Evolutionary conservation across 37 sponge, comb jelly and placozoan genomes (phyloP), one percentile per base, ranked within the genome.

Genomic region (Cladorhizidae sp.): DNA sequence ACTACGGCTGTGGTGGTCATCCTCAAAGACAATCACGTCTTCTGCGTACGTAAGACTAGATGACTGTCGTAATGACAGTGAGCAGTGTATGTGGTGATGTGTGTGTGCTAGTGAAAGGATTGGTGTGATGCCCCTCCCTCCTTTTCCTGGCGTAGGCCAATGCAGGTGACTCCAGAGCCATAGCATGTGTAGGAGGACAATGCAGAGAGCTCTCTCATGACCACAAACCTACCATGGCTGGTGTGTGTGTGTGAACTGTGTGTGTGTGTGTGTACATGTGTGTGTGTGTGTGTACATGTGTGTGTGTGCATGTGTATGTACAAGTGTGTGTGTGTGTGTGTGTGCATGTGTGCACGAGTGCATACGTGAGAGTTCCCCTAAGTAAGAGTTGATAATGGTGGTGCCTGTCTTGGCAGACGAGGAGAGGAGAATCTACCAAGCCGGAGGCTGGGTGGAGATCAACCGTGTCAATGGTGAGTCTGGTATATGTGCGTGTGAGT

Each of bases 361-460:
- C 32, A 21, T 79, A 56, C 67, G 29, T 41, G 56, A 25, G 14
- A 18, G 54, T 79, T 8, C 3, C 35, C 41, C 56, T 45, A 55
- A 22, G 38, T n/a, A n/a, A n/a, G n/a, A n/a, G n/a, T n/a, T n/a
- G n/a, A n/a, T n/a, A n/a, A n/a, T n/a, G n/a, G 40, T 55, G 12
- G 18, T 39, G 15, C 3, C 15, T 62, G 0, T 8, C 28, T 40
- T 20, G 63, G 11, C 70, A 94, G 92, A 33, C 56, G 97, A 97
- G 64, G 74, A 80, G 51, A 50, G 40, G 0, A 74, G 97, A 9
- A 97, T 97, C 35, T 73, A 69, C 37, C 84, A 79, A 42, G 97
- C 97, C 21, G 97, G 97, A 36, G 97, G 97, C 0, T 97, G 86
- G 82, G 88, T 97, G 29, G 95, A 94, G 68, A 87, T 86, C 57